Conservation (phyloP, 2,113 vertebrate genomes). For the Sebastes fasciatus region DNA sequence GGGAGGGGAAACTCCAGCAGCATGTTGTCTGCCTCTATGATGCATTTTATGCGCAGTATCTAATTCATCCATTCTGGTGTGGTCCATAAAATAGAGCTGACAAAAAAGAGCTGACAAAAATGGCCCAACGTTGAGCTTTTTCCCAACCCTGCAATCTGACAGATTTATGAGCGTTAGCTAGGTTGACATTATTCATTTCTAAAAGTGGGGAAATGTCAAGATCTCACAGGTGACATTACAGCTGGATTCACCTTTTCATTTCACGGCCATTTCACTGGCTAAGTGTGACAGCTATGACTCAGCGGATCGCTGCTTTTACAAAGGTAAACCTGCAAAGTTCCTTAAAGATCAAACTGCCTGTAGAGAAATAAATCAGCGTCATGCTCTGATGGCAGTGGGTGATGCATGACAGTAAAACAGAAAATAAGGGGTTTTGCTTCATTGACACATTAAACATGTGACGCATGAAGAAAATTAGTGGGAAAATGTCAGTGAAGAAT, state of each 20-base stretch:
- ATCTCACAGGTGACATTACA: slow-evolving; percentile 28
- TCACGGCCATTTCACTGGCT: background rate
- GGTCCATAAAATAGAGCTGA: slow-evolving; percentile 4
- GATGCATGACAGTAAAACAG: slow-evolving; percentile 8
- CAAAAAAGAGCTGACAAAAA: slow-evolving; percentile 5
- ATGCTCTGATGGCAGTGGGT: slow-evolving; percentile 8
- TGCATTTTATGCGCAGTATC: slow-evolving; percentile 22
- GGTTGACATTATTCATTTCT: slow-evolving; percentile 7
- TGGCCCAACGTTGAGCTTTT: background rate
- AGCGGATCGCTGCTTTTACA: slow-evolving; percentile 1
- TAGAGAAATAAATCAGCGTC: background rate
- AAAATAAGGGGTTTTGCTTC: background rate
- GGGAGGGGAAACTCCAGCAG: slow-evolving; percentile 29
- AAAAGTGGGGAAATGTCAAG: slow-evolving; percentile 39
- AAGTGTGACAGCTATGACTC: slow-evolving; percentile 42
- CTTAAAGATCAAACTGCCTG: slow-evolving; percentile 1
- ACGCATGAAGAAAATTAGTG: background rate
- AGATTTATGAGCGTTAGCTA: slow-evolving; percentile 5
- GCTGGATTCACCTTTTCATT: slow-evolving; percentile 38
- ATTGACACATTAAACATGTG: background rate
- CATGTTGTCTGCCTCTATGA: slow-evolving; percentile 14
- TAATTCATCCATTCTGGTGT: slow-evolving; percentile 5
- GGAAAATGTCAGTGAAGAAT: background rate
- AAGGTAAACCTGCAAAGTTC: slow-evolving; percentile 9
- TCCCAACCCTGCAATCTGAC: slow-evolving; percentile 5